These are phyloP conservation scores for Trichoplusia ni DNA, from an alignment of 1,140 invertebrate genomes.

Conservation along the genomic window DNA sequence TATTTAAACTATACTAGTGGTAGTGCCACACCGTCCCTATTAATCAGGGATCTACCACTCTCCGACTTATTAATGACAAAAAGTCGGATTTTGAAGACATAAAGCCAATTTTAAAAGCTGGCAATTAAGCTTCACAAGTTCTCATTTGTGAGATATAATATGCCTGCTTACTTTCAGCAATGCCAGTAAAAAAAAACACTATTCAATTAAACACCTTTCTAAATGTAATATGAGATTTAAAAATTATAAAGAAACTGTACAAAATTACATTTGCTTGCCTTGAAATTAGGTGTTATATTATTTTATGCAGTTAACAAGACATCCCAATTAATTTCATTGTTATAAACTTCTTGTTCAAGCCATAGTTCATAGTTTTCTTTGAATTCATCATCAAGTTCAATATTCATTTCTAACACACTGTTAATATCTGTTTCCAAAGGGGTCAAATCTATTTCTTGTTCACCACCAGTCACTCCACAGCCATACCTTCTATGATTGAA, in stretches of 20 bases:
- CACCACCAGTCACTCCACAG: constrained; percentile 55
- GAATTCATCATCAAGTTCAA: constrained; percentile 96
- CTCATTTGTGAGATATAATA: too few species aligned
- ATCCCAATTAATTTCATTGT: constrained; percentile 91
- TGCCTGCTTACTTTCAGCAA: too few species aligned
- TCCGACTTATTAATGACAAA: too few species aligned
- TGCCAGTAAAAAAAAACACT: too few species aligned
- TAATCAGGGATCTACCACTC: too few species aligned
- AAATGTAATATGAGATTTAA: constrained; percentile 15
- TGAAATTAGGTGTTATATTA: constrained; percentile 13
- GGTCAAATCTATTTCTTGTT: constrained; percentile 86
- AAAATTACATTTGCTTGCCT: constrained; percentile 9
- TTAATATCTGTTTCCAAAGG: constrained; percentile 93
- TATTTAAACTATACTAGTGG: too few species aligned
- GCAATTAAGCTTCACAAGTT: too few species aligned
- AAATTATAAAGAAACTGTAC: constrained; percentile 29
- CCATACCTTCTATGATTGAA: constrained; percentile 97
- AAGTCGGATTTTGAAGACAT: too few species aligned
- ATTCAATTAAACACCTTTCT: constrained; percentile 17
- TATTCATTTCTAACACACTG: constrained; percentile 89
- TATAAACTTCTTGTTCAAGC: constrained; percentile 98
- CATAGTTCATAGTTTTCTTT: constrained; percentile 98
- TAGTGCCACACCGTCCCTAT: too few species aligned
- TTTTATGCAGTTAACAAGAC: constrained; percentile 65
- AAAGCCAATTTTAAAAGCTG: too few species aligned